phyloP scores from a whole-genome alignment of 2,113 vertebrate species.

The Pseudorectes ferrugineus region DNA sequence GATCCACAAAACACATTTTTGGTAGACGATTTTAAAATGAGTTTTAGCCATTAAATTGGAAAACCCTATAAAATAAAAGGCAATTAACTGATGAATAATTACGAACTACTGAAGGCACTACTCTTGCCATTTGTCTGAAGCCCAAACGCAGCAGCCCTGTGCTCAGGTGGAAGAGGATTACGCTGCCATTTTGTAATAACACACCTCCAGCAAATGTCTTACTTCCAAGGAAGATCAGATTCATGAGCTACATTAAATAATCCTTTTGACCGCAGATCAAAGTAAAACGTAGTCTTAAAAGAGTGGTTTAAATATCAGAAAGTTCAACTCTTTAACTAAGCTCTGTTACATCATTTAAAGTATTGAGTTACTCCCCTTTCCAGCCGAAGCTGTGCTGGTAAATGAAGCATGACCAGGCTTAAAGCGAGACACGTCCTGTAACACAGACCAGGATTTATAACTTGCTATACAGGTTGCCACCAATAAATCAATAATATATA shows the following conservation, averaged over 20 bases:
- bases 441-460: constrained; percentile 8
- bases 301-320: not conserved
- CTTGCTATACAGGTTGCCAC: not conserved
- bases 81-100: not conserved
- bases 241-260: not conserved
- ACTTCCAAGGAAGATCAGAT: not conserved
- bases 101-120: not conserved
- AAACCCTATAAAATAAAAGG: not conserved
- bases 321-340: not conserved
- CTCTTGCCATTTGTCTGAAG: not conserved
- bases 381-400: not conserved
- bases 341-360: not conserved
- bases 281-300: not conserved
- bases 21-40: not conserved
- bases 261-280: not conserved
- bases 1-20: rapidly evolving
- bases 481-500: constrained; percentile 28
- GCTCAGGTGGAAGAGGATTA: not conserved
- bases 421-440: not conserved
- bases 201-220: not conserved
- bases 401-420: constrained; percentile 1
- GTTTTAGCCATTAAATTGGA: not conserved
- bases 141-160: not conserved
- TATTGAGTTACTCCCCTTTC: not conserved
- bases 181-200: not conserved